Base-by-base conservation (phyloP, 2,888 invertebrate genomes). In the Stenoptilia bipunctidactyla region DNA sequence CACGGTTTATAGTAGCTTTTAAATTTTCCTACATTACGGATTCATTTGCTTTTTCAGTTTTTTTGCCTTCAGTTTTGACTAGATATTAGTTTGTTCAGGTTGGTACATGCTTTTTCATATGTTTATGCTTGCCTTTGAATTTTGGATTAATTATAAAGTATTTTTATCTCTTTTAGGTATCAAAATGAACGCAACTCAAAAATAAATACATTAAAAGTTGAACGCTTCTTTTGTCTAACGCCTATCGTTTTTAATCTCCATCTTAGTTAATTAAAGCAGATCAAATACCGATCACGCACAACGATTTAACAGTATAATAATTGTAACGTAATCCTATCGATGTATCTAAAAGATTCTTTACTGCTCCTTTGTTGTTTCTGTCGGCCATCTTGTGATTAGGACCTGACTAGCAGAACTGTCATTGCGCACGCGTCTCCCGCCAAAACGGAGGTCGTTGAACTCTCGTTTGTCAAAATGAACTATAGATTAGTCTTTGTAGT, bases 321-420 rank as follows among this genome's bases (percentile, higher is more conserved):
- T 61, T 67, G 76, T 80, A 72, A 72, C 62, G 70, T 77, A 79
- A 79, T 80, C 77, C 77, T 55, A 48, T 44, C 52, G 58, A 80
- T 71, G 76, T 79, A 79, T 79, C 77, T 77, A 50, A 27, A 50
- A 68, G 75, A 76, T 79, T 74, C 61, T 66, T 62, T 66, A 68
- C 64, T 54, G 61, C 3, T 20, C 8, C 71, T 74, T 76, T 76
- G 75, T 75, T 5, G 61, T 64, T 62, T 47, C 58, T 56, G 61
- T 67, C 70, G 66, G 75, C 72, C 73, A 68, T 72, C 70, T 64
- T 72, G 34, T 5, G 70, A 64, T 66, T 69, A 58, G 73, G 71
- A 74, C 65, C 61, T 76, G 76, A 76, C 77, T 67, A 59, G 77
- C 76, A 75, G 65, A 72, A 70, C 66, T 70, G 71, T 62, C 66